These are phyloP conservation scores for Vanacampus margaritifer DNA, from an alignment of 2,113 vertebrate genomes.

Conservation along the genomic window DNA sequence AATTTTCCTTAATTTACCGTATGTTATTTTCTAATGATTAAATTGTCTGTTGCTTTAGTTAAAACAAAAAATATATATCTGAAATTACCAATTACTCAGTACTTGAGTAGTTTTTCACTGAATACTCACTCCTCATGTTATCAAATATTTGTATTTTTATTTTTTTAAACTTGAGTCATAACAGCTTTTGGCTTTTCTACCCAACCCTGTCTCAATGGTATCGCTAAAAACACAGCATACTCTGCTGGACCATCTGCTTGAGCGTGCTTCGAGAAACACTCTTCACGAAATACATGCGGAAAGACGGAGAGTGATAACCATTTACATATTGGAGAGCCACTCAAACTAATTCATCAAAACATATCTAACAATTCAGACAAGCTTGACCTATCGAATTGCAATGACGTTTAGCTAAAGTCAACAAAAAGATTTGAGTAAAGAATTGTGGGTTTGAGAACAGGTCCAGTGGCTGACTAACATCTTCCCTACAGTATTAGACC, in stretches of 20 bases:
- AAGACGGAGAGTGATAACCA: slow-evolving; percentile 47
- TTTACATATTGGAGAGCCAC: slow-evolving; percentile 40
- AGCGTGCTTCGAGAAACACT: slow-evolving; percentile 32
- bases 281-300: slow-evolving; percentile 35
- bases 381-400: slow-evolving; percentile 24
- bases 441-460: slow-evolving; percentile 1
- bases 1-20: too few relatives aligned
- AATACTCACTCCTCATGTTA: too few relatives aligned
- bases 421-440: slow-evolving; percentile 11
- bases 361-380: slow-evolving; percentile 24
- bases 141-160: too few relatives aligned
- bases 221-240: slow-evolving; percentile 24
- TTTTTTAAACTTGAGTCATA: not conserved
- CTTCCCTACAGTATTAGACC: slow-evolving; percentile 14
- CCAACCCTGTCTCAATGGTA: slow-evolving; percentile 1
- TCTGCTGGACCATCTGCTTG: slow-evolving; percentile 49
- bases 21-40: too few relatives aligned
- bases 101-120: too few relatives aligned
- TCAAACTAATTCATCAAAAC: slow-evolving; percentile 41
- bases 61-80: too few relatives aligned
- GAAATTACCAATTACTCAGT: too few relatives aligned
- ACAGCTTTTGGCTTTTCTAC: not conserved
- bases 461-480: slow-evolving; percentile 1
- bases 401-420: slow-evolving; percentile 26
- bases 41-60: too few relatives aligned